Base-by-base conservation (phyloP, 2,888 invertebrate genomes). In the Tineola bisselliella region DNA sequence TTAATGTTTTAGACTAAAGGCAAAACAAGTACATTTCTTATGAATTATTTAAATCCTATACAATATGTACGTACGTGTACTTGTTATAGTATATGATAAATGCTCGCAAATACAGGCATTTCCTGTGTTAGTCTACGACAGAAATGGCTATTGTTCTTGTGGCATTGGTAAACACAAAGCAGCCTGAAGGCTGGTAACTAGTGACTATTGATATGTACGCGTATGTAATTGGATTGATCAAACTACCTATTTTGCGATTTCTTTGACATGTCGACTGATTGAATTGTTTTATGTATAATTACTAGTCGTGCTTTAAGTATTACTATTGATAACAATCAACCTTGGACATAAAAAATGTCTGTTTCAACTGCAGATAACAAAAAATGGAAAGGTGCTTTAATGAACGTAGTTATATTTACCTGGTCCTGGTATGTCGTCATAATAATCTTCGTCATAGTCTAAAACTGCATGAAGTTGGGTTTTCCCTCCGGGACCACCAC, bases 381-480 rank as follows among this genome's bases (percentile, higher is more conserved):
- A 19, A 19, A 25, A 15, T 56, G 30, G 15, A 19, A 19, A 25
- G 13, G 13, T 19, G 10, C 11, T 19, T 12, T 38, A 38, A 12
- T 38, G n/a, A 38, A 38, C 38, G 38, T 3, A 60, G 30, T 19
- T 44, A 60, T 44, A 60, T 15, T 74, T 70, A 86, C 86, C 81
- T 68, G 83, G 79, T 54, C 87, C 89, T 64, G 90, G 88, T 65
- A 88, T 87, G 64, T 91, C 90, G 66, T 92, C 91, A 62, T 91
- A 90, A 68, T 91, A 89, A 52, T 81, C 75, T 63, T 89, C 89
- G 67, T 92, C 92, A 69, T 92, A 93, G 73, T 93, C 93, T 59
- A 93, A 84, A 18, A 93, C 90, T 3, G 93, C 92, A 74, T 93
- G 93, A 62, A 93, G 78, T 67, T 91, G 91, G 1, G 91, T 91